Percentiles rank a stretch among this genome's conserved stretches.
phyloP scores from a whole-genome alignment of 2,113 vertebrate genomes.

The Oplegnathus fasciatus region DNA sequence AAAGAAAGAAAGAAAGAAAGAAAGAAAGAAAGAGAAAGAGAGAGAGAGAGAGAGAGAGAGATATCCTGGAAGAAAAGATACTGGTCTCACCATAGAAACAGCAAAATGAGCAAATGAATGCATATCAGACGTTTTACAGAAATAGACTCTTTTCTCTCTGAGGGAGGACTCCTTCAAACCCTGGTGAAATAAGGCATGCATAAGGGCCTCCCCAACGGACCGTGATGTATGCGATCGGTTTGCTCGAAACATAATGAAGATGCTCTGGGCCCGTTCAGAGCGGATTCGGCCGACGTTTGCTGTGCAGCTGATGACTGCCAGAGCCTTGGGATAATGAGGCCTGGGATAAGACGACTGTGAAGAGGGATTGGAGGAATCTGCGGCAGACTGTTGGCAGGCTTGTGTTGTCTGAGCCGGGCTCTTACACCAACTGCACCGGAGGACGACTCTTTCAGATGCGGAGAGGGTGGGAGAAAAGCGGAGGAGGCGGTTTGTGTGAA shows the following conservation, averaged over 20 bases:
- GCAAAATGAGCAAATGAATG: constrained; percentile 35
- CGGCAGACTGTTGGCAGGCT: constrained; percentile 68
- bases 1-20: background rate
- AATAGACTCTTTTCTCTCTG: constrained; percentile 34
- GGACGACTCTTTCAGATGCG: constrained; percentile 35
- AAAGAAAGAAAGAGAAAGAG: background rate
- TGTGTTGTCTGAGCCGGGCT: constrained; percentile 64
- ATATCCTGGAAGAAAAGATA: background rate
- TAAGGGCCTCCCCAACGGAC: constrained; percentile 39
- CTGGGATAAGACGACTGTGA: constrained; percentile 64
- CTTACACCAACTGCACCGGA: constrained; percentile 49
- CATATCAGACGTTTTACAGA: constrained; percentile 31
- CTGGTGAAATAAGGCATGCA: constrained; percentile 45
- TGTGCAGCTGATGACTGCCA: constrained; percentile 57
- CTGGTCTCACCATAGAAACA: constrained; percentile 46
- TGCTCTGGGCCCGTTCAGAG: constrained; percentile 47
- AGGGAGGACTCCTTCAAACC: constrained; percentile 27
- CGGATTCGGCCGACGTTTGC: constrained; percentile 41
- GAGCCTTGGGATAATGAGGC: constrained; percentile 67
- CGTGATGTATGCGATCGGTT: constrained; percentile 39
- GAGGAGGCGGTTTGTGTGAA: constrained; percentile 24
- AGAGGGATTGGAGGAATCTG: constrained; percentile 64
- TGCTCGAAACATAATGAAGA: constrained; percentile 53
- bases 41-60: background rate
- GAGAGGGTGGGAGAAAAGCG: constrained; percentile 7